Evolutionary conservation across 2,888 invertebrate species (phyloP), one percentile per base, ranked within the genome.

Genomic region (Alcis repandata): DNA sequence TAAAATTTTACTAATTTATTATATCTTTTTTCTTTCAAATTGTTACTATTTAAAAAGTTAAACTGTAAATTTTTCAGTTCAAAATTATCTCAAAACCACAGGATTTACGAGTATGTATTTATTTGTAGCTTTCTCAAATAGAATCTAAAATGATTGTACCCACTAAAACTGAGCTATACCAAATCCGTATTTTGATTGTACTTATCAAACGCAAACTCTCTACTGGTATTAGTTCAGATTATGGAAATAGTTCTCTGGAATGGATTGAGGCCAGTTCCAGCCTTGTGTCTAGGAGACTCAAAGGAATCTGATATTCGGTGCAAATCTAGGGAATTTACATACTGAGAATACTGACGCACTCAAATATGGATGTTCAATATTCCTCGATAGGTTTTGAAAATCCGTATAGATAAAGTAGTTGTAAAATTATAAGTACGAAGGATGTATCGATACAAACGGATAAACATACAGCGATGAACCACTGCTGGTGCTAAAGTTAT

Each of bases 181-280:
- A n/a, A 40, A 17, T 17, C 7, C 9, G 11, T 20, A 19, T 1
- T 20, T 20, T 20, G 20, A 20, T 11, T 45, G 15, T 27, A 7
- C n/a, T 0, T 8, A 27, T 58, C 54, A 32, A 27, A 27, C 2
- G 27, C 27, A 27, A 27, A 40, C 15, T 40, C 40, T 40, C 33
- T n/a, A 13, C 27, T 17, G 19, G 46, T 17, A 38, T 52, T 45
- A 57, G 38, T 45, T 46, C 17, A 63, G 45, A 51, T 58, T 63
- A 63, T 63, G 58, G 45, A 63, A 58, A 63, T 63, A 63, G 52
- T 52, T 58, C 52, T 45, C 22, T 27, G 45, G 45, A 58, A 63
- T 40, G 52, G 57, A 58, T 58, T 52, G 58, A 58, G 58, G 58
- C 17, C 58, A 52, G 63, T 52, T 43, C 38, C 17, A 33, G 43